A percentile compares a stretch with the other conserved stretches of the same genome.
Evolutionary conservation across 37 sponge, comb jelly and placozoan genomes (phyloP).

Genomic region (Cladorhizidae sp.): DNA sequence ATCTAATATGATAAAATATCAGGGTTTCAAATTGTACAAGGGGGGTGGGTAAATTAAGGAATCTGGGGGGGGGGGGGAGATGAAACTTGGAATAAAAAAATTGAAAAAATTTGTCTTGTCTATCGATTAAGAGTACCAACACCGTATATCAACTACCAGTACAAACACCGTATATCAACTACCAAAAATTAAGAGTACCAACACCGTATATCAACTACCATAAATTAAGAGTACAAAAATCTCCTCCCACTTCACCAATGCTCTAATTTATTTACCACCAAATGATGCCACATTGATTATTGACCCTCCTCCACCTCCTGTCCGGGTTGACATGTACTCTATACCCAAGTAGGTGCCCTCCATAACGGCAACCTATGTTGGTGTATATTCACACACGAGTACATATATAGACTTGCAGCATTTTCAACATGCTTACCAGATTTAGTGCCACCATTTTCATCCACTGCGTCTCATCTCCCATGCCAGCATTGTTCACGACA

Average conservation of each 20-base stretch:
- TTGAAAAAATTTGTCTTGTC: no score
- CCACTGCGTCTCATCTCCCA: conserved; percentile 70
- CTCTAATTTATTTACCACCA: conserved; percentile 45
- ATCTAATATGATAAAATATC: no score
- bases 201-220: neutral
- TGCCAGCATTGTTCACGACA: conserved; percentile 88
- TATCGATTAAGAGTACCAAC: no score
- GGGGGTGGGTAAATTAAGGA: no score
- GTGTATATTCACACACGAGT: neutral
- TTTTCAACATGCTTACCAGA: conserved; percentile 45
- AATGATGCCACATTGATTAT: conserved; percentile 80
- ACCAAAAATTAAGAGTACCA: neutral
- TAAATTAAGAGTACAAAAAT: neutral
- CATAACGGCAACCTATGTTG: conserved; percentile 54
- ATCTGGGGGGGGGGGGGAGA: no score
- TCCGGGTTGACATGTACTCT: conserved; percentile 67
- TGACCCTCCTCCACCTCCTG: conserved; percentile 69
- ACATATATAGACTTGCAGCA: neutral
- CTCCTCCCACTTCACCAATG: neutral
- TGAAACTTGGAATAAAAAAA: no score
- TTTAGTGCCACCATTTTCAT: conserved; percentile 61
- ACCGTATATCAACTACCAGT: no score
- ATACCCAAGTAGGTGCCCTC: conserved; percentile 57
- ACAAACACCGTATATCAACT: no score
- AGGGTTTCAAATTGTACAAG: no score